Evolutionary conservation across 2,888 invertebrate species (phyloP).

Genomic region (Anthrax anthrax): DNA sequence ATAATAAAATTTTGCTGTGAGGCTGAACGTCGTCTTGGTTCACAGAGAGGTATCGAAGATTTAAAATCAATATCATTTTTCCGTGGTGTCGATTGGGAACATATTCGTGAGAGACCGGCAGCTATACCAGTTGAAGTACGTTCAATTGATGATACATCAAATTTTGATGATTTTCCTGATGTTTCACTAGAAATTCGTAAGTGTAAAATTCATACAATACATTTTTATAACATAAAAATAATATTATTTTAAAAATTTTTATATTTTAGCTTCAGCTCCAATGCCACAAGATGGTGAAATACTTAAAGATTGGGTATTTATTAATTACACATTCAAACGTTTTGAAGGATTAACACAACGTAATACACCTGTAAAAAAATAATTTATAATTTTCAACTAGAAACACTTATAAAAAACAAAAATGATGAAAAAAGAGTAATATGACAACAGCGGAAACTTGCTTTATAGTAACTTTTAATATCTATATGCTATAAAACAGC

Average conservation of each 20-base stretch:
- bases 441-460: background rate
- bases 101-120: constrained; percentile 94
- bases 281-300: constrained; percentile 82
- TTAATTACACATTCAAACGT: constrained; percentile 98
- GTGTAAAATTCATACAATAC: constrained; percentile 42
- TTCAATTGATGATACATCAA: constrained; percentile 98
- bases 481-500: background rate
- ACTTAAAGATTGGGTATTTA: constrained; percentile 99
- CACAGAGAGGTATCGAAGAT: constrained; percentile 83
- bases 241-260: constrained; percentile 1
- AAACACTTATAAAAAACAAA: background rate
- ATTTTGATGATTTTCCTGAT: constrained; percentile 99
- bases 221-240: background rate
- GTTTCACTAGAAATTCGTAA: constrained; percentile 96
- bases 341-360: constrained; percentile 95
- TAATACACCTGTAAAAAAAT: constrained; percentile 69
- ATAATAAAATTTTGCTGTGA: constrained; percentile 96
- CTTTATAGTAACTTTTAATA: background rate
- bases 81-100: constrained; percentile 96
- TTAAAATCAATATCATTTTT: constrained; percentile 89
- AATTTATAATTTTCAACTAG: constrained; percentile 14
- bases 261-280: constrained; percentile 63
- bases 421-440: background rate
- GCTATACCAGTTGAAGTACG: constrained; percentile 96
- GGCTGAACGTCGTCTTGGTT: constrained; percentile 81